Base-by-base conservation (phyloP, 2,113 vertebrate species). In the Sinosuthora webbiana region DNA sequence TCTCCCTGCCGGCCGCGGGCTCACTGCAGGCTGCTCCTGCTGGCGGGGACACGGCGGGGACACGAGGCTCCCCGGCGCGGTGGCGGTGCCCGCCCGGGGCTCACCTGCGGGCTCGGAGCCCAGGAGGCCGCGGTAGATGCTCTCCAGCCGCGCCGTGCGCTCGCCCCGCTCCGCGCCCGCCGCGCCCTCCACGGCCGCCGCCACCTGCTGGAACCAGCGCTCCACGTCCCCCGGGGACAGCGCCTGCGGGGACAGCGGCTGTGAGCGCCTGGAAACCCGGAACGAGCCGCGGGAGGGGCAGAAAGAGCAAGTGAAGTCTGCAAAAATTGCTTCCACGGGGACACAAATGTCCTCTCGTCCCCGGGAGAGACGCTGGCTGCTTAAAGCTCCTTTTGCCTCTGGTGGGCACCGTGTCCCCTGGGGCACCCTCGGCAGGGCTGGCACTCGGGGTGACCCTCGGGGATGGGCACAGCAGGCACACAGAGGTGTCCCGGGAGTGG, bases 131-230 rank as follows among this genome's bases (percentile, higher is more conserved):
- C 7, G 50, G 95, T 99, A 98, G 50, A 99, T 98, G 78, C 98
- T 97, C 81, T 97, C 95, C 47, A 99, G 95, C 45, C 95, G 97
- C 7, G 95, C 97, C n/a, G 64, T 83, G 39, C 98, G 97, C 37
- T 83, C 92, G 6, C 20, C 59, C 0, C 94, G 94, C 59, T 95
- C 98, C 4, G 88, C 50, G 33, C 64, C 79, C 12, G 35, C 95
- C 33, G 90, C 93, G 42, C 97, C 95, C 97, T 99, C 98, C 7
- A 98, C 94, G 5, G 96, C 97, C 1, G 87, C 94, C 95, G 99
- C 96, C 94, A 99, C 98, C 81, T 99, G 97, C 83, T 97, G 98
- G 96, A 99, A 99, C 96, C 98, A 98, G 65, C 69, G 87, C 93
- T 99, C 98, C 4, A 98, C 37, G 0, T 98, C 83, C 0, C 94